Evolutionary conservation across 2,888 invertebrate genomes (phyloP), one percentile per base, ranked within the genome.

Genomic region (Geotrupes spiniger): DNA sequence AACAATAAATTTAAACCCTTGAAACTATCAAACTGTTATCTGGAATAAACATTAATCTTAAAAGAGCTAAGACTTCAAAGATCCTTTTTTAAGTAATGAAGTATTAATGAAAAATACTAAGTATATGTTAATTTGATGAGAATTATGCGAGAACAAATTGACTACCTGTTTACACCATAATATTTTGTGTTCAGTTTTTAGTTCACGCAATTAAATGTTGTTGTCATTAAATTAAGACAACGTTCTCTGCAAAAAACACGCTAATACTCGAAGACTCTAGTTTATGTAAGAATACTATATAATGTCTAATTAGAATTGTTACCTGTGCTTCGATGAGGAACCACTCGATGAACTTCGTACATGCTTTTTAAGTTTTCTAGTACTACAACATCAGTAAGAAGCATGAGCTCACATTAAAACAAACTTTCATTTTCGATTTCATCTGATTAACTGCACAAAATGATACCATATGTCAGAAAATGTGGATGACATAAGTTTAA

Each of bases 301-400:
- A 14, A 33, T 33, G 33, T 33, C 8, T 33, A 33, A 33, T 27
- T 31, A 45, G 27, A 53, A 53, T 55, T 60, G 62, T 68, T 71
- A 72, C 72, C 71, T 71, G 68, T 69, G 70, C 58, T 64, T 71
- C 21, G 71, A 67, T 38, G 71, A 66, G 50, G 71, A 71, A 62
- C 71, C 66, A 63, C 66, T 71, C 51, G 71, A 70, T 27, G 72
- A 71, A 62, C 71, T 72, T 63, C 71, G 68, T 58, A 69, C 63
- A 64, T 69, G 69, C 67, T 71, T 73, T 68, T 73, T 73, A 67
- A 65, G 68, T 70, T 71, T 72, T 66, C 70, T 71, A 64, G 70
- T 69, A 66, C 72, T 72, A 69, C 64, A 71, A 71, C 66, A 67
- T 63, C 60, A 65, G 62, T 59, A 62, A 56, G 36, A 57, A 52